These are phyloP conservation scores for Drosophila fuyamai DNA, from an alignment of 1,140 invertebrate species.

Conservation along the genomic window DNA sequence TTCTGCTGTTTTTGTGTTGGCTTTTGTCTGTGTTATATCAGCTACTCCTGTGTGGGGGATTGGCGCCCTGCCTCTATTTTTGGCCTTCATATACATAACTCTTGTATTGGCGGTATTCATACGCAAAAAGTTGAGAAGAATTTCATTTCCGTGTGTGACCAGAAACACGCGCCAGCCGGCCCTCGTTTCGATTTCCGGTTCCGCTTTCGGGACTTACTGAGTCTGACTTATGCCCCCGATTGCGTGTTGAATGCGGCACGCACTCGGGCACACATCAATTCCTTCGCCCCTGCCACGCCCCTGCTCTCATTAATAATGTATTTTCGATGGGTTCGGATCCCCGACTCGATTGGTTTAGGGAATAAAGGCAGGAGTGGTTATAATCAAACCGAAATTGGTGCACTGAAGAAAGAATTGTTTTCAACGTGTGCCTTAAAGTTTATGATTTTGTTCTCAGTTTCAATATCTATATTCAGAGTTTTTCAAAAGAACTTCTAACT, in stretches of 20 bases:
- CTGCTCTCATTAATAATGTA: constrained; percentile 57
- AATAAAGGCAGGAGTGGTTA: constrained; percentile 9
- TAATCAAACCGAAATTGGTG: constrained; percentile 15
- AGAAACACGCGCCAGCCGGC: constrained; percentile 52
- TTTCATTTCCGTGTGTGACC: constrained; percentile 62
- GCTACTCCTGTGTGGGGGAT: not conserved
- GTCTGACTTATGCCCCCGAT: constrained; percentile 27
- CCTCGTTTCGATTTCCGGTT: constrained; percentile 70
- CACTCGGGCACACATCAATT: constrained; percentile 38
- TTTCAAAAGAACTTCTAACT: no score
- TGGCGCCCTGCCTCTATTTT: constrained; percentile 24
- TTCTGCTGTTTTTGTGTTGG: not conserved
- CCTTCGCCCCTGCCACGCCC: not conserved
- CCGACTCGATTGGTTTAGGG: constrained; percentile 28
- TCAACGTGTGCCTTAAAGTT: not conserved
- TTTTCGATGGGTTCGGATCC: constrained; percentile 16
- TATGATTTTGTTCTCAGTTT: no score
- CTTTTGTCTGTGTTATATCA: constrained; percentile 22
- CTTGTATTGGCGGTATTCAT: constrained; percentile 4
- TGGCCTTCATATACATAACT: constrained; percentile 44
- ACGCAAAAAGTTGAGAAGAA: constrained; percentile 13
- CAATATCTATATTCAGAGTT: no score
- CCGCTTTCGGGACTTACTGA: constrained; percentile 35
- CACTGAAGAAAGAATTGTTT: constrained; percentile 7
- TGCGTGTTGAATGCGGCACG: constrained; percentile 55